Conservation (phyloP, 2,113 vertebrate species). For the Amia ocellicauda region DNA sequence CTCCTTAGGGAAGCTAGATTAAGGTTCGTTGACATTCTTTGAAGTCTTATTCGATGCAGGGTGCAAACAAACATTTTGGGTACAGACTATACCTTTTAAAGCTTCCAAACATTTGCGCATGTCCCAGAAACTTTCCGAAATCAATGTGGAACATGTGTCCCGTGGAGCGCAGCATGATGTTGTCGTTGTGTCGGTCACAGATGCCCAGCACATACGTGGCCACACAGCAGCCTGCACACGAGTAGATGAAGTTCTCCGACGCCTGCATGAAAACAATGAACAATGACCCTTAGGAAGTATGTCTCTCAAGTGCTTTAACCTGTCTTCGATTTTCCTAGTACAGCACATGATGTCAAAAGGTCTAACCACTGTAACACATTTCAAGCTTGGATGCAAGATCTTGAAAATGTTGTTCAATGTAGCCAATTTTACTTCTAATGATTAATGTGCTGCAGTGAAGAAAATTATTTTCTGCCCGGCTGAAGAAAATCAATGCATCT, state of each 20-base stretch:
- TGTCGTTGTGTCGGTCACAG: slow-evolving; percentile 97
- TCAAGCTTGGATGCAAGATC: no score
- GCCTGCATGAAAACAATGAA: slow-evolving; percentile 63
- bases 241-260: slow-evolving; percentile 98
- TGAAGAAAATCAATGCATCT: no score
- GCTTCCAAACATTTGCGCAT: slow-evolving; percentile 97
- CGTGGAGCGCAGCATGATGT: slow-evolving; percentile 95
- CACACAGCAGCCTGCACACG: slow-evolving; percentile 95
- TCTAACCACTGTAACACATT: background rate
- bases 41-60: no score
- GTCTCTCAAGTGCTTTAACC: no score
- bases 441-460: no score
- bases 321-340: background rate
- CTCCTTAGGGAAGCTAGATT: no score
- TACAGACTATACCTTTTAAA: slow-evolving; percentile 83
- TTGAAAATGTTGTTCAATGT: no score
- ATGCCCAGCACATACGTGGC: slow-evolving; percentile 95
- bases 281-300: background rate
- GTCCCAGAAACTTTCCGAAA: slow-evolving; percentile 95
- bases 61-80: no score
- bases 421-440: no score
- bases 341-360: no score
- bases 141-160: slow-evolving; percentile 99
- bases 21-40: no score
- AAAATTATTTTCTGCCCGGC: no score